Evolutionary conservation across 2,113 vertebrate genomes (phyloP), one percentile per base, ranked within the genome.

Genomic region (Thomomys bottae): DNA sequence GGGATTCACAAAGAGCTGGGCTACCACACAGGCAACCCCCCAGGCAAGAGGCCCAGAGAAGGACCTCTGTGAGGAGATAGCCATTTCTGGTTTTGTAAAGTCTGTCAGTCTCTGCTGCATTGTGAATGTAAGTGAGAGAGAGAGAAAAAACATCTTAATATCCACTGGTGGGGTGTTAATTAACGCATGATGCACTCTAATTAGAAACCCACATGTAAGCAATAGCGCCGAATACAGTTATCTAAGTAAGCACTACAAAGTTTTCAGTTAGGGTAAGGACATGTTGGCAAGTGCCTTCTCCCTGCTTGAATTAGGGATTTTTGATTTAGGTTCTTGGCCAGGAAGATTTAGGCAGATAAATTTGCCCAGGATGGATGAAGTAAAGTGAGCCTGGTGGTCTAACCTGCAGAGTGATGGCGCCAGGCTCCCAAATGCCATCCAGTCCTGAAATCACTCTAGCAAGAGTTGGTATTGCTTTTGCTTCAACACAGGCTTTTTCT

Each of bases 201-300:
- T 85, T 75, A 71, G 63, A 95, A 95, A 94, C 26, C 20, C 42
- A 87, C 2, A 3, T 75, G 64, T 70, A 86, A 87, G 21, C 49
- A 76, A 70, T 66, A 66, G 8, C 20, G 71, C 21, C 84, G 66
- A 80, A 88, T 45, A 92, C 32, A 54, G 4, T 23, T 92, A 67
- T 75, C 9, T 79, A 87, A 93, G 71, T 42, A 92, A 32, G 28
- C 32, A 63, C 38, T 34, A 57, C 38, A 73, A 45, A 71, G 34
- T 12, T 83, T 63, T 81, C 59, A 88, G 57, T 76, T 40, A 87
- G 32, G 38, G 10, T 21, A 38, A 82, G n/a, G 32, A n/a, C 12
- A 79, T 83, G 64, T 49, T 83, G 20, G 68, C 28, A 84, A 77
- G 61, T 64, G 66, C 21, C 40, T 78, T 68, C 77, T 92, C 59